Evolutionary conservation across 2,113 vertebrate genomes (phyloP).

Genomic region (Oncorhynchus mykiss): DNA sequence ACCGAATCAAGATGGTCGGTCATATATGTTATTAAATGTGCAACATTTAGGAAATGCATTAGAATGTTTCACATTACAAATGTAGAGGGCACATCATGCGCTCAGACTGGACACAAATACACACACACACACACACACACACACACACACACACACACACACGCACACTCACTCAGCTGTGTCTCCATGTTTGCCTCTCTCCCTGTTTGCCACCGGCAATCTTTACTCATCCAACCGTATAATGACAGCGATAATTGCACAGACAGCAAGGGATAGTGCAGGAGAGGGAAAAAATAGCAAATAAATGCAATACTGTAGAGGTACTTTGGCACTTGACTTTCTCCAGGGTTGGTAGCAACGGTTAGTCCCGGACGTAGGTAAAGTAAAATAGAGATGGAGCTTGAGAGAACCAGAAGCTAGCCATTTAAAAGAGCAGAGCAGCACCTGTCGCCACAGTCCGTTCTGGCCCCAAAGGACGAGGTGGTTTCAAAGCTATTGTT

Average conservation of each 20-base stretch:
- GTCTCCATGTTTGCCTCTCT: constrained; percentile 10
- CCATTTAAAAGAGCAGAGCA: constrained; percentile 51
- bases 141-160: neutral
- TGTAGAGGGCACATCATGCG: constrained; percentile 3
- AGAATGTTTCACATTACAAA: constrained; percentile 28
- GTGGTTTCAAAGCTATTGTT: too few relatives aligned
- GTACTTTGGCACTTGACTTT: constrained; percentile 11
- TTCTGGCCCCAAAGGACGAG: constrained; percentile 19
- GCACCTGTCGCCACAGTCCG: constrained; percentile 69
- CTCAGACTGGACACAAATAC: constrained; percentile 8
- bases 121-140: constrained; percentile 2
- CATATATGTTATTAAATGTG: constrained; percentile 11
- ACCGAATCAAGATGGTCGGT: neutral
- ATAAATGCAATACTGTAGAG: constrained; percentile 9
- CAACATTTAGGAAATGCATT: neutral
- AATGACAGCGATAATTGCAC: constrained; percentile 38
- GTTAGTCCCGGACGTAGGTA: neutral
- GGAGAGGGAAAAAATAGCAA: neutral
- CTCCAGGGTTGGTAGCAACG: neutral
- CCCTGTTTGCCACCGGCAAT: constrained; percentile 21
- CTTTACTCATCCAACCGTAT: constrained; percentile 37
- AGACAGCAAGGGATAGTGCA: constrained; percentile 14
- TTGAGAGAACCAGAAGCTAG: constrained; percentile 8
- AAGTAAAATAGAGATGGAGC: neutral
- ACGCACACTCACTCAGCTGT: constrained; percentile 14